Conservation (phyloP, 2,797 vertebrate species). For the Channa striata region DNA sequence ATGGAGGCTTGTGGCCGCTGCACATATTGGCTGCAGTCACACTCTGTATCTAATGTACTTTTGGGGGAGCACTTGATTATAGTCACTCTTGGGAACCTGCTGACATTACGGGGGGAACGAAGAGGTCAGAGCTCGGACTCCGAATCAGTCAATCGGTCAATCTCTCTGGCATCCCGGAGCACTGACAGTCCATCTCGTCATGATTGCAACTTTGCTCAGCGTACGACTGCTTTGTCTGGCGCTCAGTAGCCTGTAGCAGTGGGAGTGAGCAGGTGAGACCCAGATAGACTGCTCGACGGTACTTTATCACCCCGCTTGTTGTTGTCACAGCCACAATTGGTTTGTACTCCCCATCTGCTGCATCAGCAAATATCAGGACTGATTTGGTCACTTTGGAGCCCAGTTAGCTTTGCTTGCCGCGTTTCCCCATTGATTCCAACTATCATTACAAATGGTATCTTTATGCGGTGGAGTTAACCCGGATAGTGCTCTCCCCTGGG, state of each 20-base stretch:
- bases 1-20: background rate
- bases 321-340: constrained; percentile 85
- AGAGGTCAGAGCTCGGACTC: constrained; percentile 25
- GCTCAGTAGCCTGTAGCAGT: constrained; percentile 40
- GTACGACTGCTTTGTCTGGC: constrained; percentile 36
- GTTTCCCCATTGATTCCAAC: constrained; percentile 67
- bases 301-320: constrained; percentile 83
- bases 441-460: constrained; percentile 80
- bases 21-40: background rate
- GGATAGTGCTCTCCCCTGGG: constrained; percentile 80
- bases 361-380: constrained; percentile 80
- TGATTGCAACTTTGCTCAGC: constrained; percentile 28
- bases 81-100: background rate
- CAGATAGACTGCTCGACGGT: constrained; percentile 74
- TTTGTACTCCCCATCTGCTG: constrained; percentile 77
- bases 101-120: constrained; percentile 11
- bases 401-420: constrained; percentile 67
- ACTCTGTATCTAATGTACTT: constrained; percentile 8
- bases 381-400: constrained; percentile 80
- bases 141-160: constrained; percentile 23
- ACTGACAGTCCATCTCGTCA: constrained; percentile 31
- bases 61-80: constrained; percentile 23
- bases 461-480: constrained; percentile 80
- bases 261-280: constrained; percentile 79
- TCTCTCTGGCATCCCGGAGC: constrained; percentile 12